Evolutionary conservation across 2,113 vertebrate species (phyloP).

Genomic region (Hippocampus barbouri): DNA sequence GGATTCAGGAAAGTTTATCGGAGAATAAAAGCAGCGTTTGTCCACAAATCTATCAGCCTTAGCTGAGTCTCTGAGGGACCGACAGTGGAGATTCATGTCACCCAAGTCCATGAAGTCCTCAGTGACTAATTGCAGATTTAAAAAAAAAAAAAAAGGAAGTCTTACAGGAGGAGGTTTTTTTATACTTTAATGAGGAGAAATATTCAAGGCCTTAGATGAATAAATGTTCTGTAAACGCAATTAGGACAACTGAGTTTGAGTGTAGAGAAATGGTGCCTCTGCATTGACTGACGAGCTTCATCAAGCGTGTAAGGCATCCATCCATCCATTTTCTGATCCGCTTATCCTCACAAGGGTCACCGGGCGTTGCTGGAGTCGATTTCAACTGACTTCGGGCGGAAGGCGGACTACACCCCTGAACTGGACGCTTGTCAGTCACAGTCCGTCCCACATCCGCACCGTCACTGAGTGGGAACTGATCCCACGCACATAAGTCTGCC

Average conservation of each 20-base stretch:
- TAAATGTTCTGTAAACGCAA: background rate
- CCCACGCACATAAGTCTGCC: too few species aligned
- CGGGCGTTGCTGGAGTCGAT: too few species aligned
- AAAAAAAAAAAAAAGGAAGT: background rate
- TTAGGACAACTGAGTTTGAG: background rate
- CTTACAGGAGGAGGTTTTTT: background rate
- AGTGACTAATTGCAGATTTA: background rate
- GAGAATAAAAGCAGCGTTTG: slow-evolving; percentile 10
- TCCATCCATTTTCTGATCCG: too few species aligned
- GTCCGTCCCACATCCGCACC: too few species aligned
- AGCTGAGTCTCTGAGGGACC: slow-evolving; percentile 1
- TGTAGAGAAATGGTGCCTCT: slow-evolving; percentile 3
- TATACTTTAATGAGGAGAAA: background rate
- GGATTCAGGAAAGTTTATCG: slow-evolving; percentile 35
- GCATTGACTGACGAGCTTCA: background rate
- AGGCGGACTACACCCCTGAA: too few species aligned
- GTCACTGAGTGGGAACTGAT: too few species aligned
- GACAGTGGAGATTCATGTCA: background rate
- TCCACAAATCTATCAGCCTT: slow-evolving; percentile 4
- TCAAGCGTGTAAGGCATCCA: background rate
- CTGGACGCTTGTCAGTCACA: too few species aligned
- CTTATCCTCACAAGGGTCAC: too few species aligned
- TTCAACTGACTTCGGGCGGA: too few species aligned
- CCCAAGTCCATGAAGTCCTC: background rate
- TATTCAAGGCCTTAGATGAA: background rate